Conservation (phyloP, 2,113 vertebrate genomes). For the Zosterops lateralis region DNA sequence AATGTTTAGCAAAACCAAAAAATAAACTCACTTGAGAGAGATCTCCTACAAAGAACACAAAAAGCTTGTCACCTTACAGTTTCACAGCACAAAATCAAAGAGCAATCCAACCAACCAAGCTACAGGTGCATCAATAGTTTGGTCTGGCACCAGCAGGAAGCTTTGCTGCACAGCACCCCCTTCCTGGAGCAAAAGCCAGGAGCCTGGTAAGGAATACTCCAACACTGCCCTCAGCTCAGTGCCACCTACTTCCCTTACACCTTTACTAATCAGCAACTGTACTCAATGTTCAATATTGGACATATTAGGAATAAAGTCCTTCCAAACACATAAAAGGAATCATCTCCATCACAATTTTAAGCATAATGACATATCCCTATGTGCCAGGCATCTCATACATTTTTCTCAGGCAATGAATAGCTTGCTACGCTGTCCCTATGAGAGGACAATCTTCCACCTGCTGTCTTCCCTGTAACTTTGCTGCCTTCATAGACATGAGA, state of each 20-base stretch:
- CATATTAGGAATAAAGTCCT: background rate
- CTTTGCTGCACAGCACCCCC: no score
- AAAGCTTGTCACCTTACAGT: background rate
- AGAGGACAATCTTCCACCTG: background rate
- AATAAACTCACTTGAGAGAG: background rate
- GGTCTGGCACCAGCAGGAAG: background rate
- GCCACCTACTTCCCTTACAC: background rate
- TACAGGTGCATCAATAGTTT: accelerated
- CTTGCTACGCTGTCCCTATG: accelerated
- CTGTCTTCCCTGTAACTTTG: background rate
- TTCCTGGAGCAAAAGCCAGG: background rate
- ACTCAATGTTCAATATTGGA: background rate
- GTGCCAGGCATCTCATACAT: background rate
- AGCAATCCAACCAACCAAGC: background rate
- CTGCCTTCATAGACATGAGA: background rate
- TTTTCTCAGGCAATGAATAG: background rate
- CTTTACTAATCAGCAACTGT: background rate
- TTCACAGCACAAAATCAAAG: background rate
- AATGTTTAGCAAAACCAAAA: background rate
- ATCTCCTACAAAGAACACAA: background rate
- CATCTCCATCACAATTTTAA: background rate
- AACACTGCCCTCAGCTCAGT: background rate
- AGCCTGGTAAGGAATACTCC: no score
- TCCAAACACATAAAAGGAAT: background rate
- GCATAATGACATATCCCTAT: background rate